Base-by-base conservation (phyloP, 2,797 vertebrate species). In the Salarias fasciatus region DNA sequence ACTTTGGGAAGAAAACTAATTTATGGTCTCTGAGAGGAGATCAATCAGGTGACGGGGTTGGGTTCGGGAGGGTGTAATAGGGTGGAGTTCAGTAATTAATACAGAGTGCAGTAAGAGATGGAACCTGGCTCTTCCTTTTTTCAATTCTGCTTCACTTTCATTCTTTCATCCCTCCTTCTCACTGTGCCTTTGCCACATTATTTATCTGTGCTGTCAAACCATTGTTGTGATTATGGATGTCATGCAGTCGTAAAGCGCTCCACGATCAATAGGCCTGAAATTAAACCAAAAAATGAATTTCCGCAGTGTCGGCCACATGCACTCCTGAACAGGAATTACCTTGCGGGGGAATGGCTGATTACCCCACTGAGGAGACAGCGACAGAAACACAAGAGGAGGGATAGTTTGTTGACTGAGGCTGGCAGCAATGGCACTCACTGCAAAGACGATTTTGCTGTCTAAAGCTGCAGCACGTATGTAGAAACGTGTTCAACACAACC, bases 151-250 rank as follows among this genome's bases (percentile, higher is more conserved):
- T 56, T 83, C 69, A 47, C 62, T 79, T 71, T 77, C 69, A 72
- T 78, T 61, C 78, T 58, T n/a, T 53, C 72, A 73, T 76, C 63
- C 78, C 82, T 77, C 69, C 72, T 79, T 75, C 78, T 75, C 61
- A 36, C 58, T 10, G 41, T 53, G 66, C 76, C 67, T 77, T 86
- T 65, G 82, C 87, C 79, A 86, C 79, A 89, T 92, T 93, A 93
- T 93, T 94, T 93, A 92, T 93, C 88, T 89, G 69, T 7, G 82
- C 89, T 91, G 93, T 92, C 93, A 93, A 55, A 84, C 83, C 88
- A 89, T 93, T 93, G 91, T 92, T 93, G 90, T 93, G 93, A 93
- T 94, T 94, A 94, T 93, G 92, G 92, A 94, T 94, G 92, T 92
- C 92, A 92, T 86, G 88, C 86, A 74, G 90, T 86, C 73, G 79